These are phyloP conservation scores for Odontomyia ornata DNA, from an alignment of 2,888 invertebrate species.

Conservation along the genomic window DNA sequence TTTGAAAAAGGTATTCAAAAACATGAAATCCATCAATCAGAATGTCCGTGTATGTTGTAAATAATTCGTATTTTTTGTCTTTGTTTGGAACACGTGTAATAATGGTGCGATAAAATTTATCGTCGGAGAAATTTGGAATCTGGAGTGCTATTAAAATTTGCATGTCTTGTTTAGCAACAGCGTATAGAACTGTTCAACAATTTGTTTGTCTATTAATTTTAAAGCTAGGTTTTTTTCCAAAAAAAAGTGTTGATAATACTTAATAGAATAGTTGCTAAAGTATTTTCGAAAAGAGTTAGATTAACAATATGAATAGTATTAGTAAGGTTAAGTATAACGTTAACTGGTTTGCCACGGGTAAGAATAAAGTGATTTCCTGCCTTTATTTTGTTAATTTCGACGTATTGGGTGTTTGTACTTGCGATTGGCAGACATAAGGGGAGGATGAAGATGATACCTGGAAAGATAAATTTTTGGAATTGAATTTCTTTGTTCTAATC, in stretches of 20 bases:
- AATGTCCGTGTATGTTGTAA: too few relatives aligned
- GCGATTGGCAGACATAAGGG: too few relatives aligned
- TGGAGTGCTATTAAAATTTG: too few relatives aligned
- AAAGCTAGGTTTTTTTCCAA: not conserved
- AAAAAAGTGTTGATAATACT: not conserved
- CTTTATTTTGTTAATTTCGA: not conserved
- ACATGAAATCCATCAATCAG: too few relatives aligned
- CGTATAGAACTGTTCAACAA: too few relatives aligned
- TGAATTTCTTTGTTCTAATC: not conserved
- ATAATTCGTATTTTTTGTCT: too few relatives aligned
- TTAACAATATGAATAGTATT: not conserved
- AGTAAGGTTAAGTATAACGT: not conserved
- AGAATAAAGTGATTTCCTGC: not conserved
- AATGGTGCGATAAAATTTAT: too few relatives aligned
- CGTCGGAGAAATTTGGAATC: too few relatives aligned
- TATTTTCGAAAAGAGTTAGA: not conserved
- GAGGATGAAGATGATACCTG: not conserved
- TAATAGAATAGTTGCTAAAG: not conserved
- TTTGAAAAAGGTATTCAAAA: too few relatives aligned
- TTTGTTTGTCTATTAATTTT: too few relatives aligned
- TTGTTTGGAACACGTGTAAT: too few relatives aligned
- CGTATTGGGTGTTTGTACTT: not conserved
- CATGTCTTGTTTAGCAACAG: too few relatives aligned
- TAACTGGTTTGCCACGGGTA: not conserved
- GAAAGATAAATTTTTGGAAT: not conserved